Base-by-base conservation (phyloP, 2,797 vertebrate species). In the Mionectes olivaceus region DNA sequence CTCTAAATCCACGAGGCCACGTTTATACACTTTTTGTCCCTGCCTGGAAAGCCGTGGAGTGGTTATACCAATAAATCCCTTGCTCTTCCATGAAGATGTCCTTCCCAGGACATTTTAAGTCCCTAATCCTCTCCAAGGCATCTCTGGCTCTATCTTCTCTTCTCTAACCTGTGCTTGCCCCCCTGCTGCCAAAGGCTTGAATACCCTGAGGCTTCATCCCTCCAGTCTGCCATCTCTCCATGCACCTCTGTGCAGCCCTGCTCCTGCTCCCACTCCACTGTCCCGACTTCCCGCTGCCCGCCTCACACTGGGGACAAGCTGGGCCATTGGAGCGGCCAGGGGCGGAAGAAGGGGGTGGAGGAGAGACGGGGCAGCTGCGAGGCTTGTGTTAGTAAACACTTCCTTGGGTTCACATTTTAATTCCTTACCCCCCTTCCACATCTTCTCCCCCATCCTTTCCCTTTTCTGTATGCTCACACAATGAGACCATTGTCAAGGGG, bases 361-460 rank as follows among this genome's bases (percentile, higher is more conserved):
- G 97, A 97, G 97, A 97, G 97, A 97, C 93, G 39, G 97, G 98
- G 98, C 98, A 99, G 99, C 99, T 99, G 99, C 98, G 97, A 97
- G 95, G 97, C 97, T 97, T 98, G 98, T 99, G 98, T 99, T 98
- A 98, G 98, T 99, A 99, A 99, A 99, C 98, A 99, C 98, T 98
- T 97, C 97, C 96, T 96, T 93, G 96, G 97, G 97, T 98, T 97
- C 98, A 98, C 98, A 98, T 99, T 99, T 99, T 98, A 98, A 98
- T 99, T 98, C 98, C 97, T 97, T 95, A 89, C 96, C 96, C 95
- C 95, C 46, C 57, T 91, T 95, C 96, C 90, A 92, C 97, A 92
- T 76, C 65, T 96, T 96, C 94, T 97, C 95, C 90, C 86, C 91
- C 96, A 84, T 93, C 87, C 90, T 95, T 96, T 96, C 97, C 96